These are phyloP conservation scores for Drosophila saltans DNA, from an alignment of 1,140 invertebrate genomes.

Conservation along the genomic window DNA sequence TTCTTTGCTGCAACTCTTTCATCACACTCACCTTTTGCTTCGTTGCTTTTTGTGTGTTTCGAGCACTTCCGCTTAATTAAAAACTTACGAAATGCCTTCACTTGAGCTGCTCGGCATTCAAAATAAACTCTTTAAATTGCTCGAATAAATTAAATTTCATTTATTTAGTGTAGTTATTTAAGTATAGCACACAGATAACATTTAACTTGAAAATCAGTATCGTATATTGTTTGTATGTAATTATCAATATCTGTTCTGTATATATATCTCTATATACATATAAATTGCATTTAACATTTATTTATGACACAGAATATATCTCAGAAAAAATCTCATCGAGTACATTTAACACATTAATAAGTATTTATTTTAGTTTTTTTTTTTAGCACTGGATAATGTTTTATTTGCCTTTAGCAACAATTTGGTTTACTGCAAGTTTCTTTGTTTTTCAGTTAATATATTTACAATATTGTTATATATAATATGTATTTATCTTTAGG, in stretches of 20 bases:
- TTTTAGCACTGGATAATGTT: slow-evolving; percentile 50
- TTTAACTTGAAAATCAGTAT: slow-evolving; percentile 51
- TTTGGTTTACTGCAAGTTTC: slow-evolving; percentile 52
- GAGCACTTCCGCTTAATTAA: slow-evolving; percentile 57
- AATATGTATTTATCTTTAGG: slow-evolving; percentile 33
- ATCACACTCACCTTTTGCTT: slow-evolving; percentile 37
- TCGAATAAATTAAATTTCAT: slow-evolving; percentile 62
- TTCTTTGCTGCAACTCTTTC: slow-evolving; percentile 51
- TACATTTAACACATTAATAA: slow-evolving; percentile 56
- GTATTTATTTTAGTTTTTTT: slow-evolving; percentile 23
- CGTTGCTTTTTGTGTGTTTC: slow-evolving; percentile 4
- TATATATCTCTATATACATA: slow-evolving; percentile 25
- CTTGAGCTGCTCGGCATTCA: not conserved
- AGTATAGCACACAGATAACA: slow-evolving; percentile 42
- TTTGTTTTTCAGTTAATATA: not conserved
- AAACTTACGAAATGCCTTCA: slow-evolving; percentile 24
- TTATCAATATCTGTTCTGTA: slow-evolving; percentile 25
- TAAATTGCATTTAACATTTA: slow-evolving; percentile 53
- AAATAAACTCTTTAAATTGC: slow-evolving; percentile 28
- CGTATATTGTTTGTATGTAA: slow-evolving; percentile 41
- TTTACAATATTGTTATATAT: not conserved
- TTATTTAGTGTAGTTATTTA: slow-evolving; percentile 59
- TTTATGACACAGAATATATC: slow-evolving; percentile 59
- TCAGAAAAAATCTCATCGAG: slow-evolving; percentile 41
- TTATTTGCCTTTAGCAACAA: slow-evolving; percentile 58